phyloP scores from a whole-genome alignment of 1,140 invertebrate species.

The Drosophila varians region DNA sequence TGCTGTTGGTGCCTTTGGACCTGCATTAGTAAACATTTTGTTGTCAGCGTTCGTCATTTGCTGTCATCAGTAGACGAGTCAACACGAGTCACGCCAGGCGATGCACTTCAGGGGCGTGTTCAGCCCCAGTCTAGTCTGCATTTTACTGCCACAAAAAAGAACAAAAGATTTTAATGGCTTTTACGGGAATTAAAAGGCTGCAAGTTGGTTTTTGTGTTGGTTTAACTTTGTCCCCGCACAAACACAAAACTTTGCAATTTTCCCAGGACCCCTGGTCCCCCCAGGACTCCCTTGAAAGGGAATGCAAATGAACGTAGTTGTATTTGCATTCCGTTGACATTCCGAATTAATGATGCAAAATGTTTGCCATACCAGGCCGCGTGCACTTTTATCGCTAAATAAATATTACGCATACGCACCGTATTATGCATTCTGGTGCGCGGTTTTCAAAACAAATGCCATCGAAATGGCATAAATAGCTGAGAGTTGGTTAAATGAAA shows the following conservation, averaged over 20 bases:
- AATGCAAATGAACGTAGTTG: conserved; percentile 8
- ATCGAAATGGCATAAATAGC: not conserved
- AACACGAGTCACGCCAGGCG: conserved; percentile 13
- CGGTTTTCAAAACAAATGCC: not conserved
- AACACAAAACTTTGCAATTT: conserved; percentile 13
- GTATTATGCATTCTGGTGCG: not conserved
- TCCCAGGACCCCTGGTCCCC: not conserved
- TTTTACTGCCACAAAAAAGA: conserved; percentile 13
- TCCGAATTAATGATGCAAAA: conserved; percentile 35
- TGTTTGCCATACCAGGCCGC: conserved; percentile 5
- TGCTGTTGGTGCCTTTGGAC: conserved; percentile 11
- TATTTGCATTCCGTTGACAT: conserved; percentile 38
- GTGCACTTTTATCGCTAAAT: conserved; percentile 27
- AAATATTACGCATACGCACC: conserved; percentile 38
- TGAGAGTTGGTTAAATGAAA: not conserved
- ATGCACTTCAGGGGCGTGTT: conserved; percentile 14
- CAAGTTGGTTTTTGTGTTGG: conserved; percentile 11
- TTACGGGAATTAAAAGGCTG: conserved; percentile 59
- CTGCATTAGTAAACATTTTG: conserved; percentile 77
- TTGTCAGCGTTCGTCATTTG: conserved; percentile 72
- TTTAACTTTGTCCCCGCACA: conserved; percentile 6
- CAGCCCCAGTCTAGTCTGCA: conserved; percentile 15
- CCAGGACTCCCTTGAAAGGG: not conserved
- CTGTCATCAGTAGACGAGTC: conserved; percentile 54
- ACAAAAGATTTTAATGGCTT: conserved; percentile 64